phyloP scores from a whole-genome alignment of 2,888 invertebrate species.

The Ramazzottius varieornatus region DNA sequence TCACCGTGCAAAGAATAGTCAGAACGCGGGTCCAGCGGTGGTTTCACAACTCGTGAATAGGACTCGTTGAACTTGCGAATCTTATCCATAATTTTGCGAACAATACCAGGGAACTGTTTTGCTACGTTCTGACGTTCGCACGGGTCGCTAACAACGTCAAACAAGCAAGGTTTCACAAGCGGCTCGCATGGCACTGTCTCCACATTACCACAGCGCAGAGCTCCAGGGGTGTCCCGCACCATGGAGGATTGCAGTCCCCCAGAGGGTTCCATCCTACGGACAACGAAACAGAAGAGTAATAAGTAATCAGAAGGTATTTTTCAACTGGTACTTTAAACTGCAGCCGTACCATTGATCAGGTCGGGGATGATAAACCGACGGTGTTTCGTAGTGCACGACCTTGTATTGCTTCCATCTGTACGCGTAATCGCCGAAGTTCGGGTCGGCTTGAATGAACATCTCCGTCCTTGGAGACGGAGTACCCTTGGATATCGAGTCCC shows the following conservation, averaged over 20 bases:
- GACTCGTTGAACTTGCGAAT: not conserved
- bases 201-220: not conserved
- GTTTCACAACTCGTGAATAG: not conserved
- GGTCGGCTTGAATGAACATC: conserved; percentile 9
- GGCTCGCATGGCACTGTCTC: not conserved
- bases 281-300: not conserved
- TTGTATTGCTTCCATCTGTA: not conserved
- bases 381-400: not conserved
- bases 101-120: not conserved
- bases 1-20: not conserved
- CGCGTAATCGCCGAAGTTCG: not conserved
- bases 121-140: not conserved
- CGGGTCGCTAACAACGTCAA: not conserved
- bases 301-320: too few species aligned
- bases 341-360: not conserved
- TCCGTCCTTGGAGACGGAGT: conserved; percentile 13
- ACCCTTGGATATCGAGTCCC: conserved; percentile 15
- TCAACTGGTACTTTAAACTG: not conserved
- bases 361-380: not conserved
- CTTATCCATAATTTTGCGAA: not conserved
- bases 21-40: not conserved
- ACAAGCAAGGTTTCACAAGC: not conserved
- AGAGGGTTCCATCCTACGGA: not conserved
- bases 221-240: not conserved
- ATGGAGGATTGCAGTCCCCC: not conserved